Base-by-base conservation (phyloP, 2,888 invertebrate genomes). In the Acleris cristana region DNA sequence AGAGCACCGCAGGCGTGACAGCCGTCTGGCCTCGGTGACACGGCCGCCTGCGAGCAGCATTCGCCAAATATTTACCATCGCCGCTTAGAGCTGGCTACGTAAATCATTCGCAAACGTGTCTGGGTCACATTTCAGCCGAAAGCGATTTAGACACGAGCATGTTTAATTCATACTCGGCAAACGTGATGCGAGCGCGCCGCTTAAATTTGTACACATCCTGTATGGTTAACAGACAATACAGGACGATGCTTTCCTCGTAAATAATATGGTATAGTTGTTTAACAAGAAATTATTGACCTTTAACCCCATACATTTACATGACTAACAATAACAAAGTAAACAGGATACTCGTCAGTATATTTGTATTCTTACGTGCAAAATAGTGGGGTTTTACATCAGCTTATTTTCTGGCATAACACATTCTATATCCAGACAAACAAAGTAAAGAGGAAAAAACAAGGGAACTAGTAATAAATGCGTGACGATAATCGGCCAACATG, bases 51-150 rank as follows among this genome's bases (percentile, higher is more conserved):
- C 71, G 72, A 70, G 69, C 72, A 62, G 72, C 61, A 73, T 76
- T 67, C 74, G 72, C 66, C 81, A 80, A 80, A 84, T 79, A 83
- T 81, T 82, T 80, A 79, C 80, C 78, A 69, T 54, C 70, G 71
- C 74, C 56, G 51, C 62, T 72, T 67, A 70, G 69, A 61, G 65
- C 73, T 71, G 69, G 52, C 62, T 64, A 69, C 75, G 76, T 79
- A 82, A 78, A 79, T 82, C 76, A 83, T 80, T 74, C 77, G 64
- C 76, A 78, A 73, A 71, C 69, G 70, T 76, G 71, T 73, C 71
- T 75, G 73, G 60, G 76, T 79, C 81, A 77, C 77, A 78, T 79
- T 79, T 79, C 67, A 69, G 74, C 69, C 65, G 68, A 74, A 77
- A 75, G 74, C 77, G 78, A 77, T 80, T 79, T 67, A 67, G 67